These are phyloP conservation scores for Stomatorhinus ivindoensis DNA, from an alignment of 2,113 vertebrate genomes.

Conservation along the genomic window DNA sequence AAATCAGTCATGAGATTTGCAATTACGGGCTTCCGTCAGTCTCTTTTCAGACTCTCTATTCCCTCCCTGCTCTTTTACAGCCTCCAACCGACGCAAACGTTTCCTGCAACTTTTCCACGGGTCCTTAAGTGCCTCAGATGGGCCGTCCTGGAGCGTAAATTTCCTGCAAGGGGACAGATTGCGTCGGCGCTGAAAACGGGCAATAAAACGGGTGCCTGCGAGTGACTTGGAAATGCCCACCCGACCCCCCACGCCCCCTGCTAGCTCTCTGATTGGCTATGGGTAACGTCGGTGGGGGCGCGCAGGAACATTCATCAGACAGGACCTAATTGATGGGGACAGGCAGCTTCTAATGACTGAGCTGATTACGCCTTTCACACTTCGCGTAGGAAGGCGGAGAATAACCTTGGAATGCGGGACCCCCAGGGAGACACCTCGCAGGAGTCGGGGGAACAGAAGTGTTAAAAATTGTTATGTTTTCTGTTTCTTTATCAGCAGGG, in stretches of 20 bases:
- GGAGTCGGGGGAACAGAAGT: not conserved
- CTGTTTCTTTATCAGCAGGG: not conserved
- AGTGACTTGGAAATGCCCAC: not conserved
- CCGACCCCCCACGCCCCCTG: not conserved
- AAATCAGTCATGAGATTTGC: not conserved
- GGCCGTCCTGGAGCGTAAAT: not conserved
- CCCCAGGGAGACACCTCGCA: not conserved
- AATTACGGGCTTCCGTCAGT: not conserved
- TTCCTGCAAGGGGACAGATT: not conserved
- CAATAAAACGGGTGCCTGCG: not conserved
- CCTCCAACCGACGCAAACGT: not conserved
- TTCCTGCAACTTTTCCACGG: not conserved
- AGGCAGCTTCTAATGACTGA: constrained; percentile 59
- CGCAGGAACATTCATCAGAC: constrained; percentile 25
- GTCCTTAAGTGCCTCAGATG: not conserved
- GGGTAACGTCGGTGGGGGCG: not conserved
- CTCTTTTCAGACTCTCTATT: not conserved
- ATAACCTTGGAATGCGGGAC: constrained; percentile 29
- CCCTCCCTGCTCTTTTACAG: not conserved
- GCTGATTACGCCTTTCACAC: constrained; percentile 58
- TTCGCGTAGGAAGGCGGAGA: constrained; percentile 46
- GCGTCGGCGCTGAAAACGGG: not conserved
- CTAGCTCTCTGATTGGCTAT: constrained; percentile 17
- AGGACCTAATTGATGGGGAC: constrained; percentile 54
- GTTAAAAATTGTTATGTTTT: not conserved